Percentiles rank a stretch among this genome's conserved stretches.
These are phyloP conservation scores for Cheilosia scutellata DNA, from an alignment of 2,888 invertebrate genomes.

Conservation along the genomic window DNA sequence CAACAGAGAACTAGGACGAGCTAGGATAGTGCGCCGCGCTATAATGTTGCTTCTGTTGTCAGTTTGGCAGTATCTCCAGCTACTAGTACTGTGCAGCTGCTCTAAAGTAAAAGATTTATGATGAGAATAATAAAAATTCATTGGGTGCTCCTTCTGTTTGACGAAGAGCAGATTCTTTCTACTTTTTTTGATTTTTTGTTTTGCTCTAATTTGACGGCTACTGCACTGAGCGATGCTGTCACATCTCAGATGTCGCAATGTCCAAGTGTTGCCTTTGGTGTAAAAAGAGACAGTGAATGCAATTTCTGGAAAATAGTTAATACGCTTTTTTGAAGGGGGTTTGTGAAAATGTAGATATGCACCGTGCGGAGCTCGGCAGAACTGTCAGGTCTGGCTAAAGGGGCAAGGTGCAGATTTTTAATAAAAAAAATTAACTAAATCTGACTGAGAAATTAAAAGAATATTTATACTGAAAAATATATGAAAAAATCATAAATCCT, in stretches of 20 bases:
- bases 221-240: constrained; percentile 37
- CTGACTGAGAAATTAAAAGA: too few relatives aligned
- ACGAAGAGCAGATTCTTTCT: not conserved
- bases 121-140: constrained; percentile 49
- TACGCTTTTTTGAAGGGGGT: too few relatives aligned
- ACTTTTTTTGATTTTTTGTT: constrained; percentile 6
- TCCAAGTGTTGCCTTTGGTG: constrained; percentile 7
- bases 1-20: constrained; percentile 51
- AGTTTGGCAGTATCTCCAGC: constrained; percentile 9
- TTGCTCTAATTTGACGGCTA: constrained; percentile 52
- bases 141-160: not conserved
- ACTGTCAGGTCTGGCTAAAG: too few relatives aligned
- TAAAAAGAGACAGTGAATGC: constrained; percentile 1
- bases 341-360: too few relatives aligned
- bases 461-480: too few relatives aligned
- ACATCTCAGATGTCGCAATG: constrained; percentile 44
- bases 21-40: constrained; percentile 21
- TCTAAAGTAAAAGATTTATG: constrained; percentile 48
- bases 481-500: too few relatives aligned
- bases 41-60: constrained; percentile 30
- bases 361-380: too few relatives aligned
- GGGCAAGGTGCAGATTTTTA: too few relatives aligned
- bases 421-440: too few relatives aligned
- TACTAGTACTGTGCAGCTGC: constrained; percentile 14
- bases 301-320: constrained; percentile 2